Conservation (phyloP, 2,797 vertebrate species). For the Brachyrhaphis roseni region DNA sequence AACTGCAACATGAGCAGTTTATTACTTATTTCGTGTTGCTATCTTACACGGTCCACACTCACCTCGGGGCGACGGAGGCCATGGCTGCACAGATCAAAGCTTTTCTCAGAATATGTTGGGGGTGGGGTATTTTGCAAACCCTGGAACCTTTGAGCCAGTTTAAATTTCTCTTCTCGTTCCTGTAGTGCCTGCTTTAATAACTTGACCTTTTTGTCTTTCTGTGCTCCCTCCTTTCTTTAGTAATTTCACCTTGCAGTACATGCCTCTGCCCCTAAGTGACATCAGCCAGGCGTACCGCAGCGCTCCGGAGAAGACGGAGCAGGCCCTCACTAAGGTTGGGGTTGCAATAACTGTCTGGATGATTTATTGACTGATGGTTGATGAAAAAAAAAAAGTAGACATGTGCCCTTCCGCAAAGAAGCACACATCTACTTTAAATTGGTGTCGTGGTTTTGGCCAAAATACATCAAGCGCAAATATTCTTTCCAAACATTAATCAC, state of each 20-base stretch:
- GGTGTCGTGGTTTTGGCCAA: neutral
- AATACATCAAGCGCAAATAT: neutral
- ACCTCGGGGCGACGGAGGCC: constrained; percentile 58
- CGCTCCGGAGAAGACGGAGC: constrained; percentile 89
- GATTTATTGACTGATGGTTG: neutral
- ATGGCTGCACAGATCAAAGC: constrained; percentile 66
- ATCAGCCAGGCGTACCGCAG: constrained; percentile 91
- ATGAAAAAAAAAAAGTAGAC: neutral
- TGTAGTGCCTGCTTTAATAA: constrained; percentile 38
- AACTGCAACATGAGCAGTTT: constrained; percentile 45
- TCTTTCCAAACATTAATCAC: neutral
- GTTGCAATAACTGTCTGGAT: constrained; percentile 6
- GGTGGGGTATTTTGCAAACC: constrained; percentile 59
- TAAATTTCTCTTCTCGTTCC: constrained; percentile 29
- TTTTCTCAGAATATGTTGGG: constrained; percentile 65
- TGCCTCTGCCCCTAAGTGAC: constrained; percentile 91
- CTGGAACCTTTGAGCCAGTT: constrained; percentile 51
- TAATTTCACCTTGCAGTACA: constrained; percentile 92
- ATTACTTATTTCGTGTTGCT: constrained; percentile 51
- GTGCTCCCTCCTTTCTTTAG: constrained; percentile 67
- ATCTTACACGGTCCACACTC: constrained; percentile 60
- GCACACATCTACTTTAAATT: neutral
- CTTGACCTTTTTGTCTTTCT: constrained; percentile 22
- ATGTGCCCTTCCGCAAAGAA: neutral
- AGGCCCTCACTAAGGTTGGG: constrained; percentile 89